Percentiles rank a stretch among this genome's conserved stretches.
phyloP scores from a whole-genome alignment of 2,797 vertebrate genomes.

The Anguilla pacifica region DNA sequence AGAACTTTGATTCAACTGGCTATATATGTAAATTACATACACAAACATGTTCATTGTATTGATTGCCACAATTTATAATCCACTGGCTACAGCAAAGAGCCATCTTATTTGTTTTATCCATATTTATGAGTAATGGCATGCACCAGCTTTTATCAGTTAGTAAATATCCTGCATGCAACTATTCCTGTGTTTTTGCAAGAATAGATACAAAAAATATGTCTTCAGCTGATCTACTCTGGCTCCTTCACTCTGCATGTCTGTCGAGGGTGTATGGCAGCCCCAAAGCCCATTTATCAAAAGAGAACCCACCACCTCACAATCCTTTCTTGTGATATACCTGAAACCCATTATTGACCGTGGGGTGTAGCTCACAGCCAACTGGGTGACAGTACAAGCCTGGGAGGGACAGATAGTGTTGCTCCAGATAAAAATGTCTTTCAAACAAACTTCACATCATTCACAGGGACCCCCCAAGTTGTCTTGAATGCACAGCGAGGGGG shows the following conservation, averaged over 20 bases:
- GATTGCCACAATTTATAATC: neutral
- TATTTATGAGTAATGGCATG: neutral
- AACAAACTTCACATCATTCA: neutral
- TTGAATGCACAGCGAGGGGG: neutral
- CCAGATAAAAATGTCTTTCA: conserved; percentile 10
- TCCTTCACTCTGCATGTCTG: neutral
- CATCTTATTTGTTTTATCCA: neutral
- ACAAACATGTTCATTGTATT: neutral
- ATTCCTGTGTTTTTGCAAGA: neutral
- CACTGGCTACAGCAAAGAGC: neutral
- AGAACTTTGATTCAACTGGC: neutral
- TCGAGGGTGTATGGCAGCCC: neutral
- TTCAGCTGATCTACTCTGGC: neutral
- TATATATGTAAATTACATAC: neutral
- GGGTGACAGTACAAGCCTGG: neutral
- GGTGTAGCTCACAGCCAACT: neutral
- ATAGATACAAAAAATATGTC: neutral
- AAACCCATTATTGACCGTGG: neutral
- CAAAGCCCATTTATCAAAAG: neutral
- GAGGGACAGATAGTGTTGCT: neutral
- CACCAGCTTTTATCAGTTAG: neutral
- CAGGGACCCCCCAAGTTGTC: conserved; percentile 1
- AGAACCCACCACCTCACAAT: neutral
- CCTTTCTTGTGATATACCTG: neutral
- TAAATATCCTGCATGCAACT: neutral